Evolutionary conservation across 2,888 invertebrate species (phyloP), one percentile per base, ranked within the genome.

Genomic region (Drosophila setosimentum): DNA sequence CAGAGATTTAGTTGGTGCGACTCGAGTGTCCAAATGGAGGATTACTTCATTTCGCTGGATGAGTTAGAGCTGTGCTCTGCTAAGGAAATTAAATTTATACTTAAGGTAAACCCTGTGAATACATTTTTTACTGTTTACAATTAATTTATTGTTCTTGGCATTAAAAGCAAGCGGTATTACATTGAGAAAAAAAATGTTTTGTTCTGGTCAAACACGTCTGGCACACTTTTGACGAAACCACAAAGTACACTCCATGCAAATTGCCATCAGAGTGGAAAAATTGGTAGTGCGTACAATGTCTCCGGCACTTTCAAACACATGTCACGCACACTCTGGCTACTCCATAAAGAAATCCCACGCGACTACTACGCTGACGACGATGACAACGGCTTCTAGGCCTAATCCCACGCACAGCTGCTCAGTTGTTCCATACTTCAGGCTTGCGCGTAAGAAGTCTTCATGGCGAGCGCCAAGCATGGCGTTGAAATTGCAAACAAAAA

Each of bases 271-370:
- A 50, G 49, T 29, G 50, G 54, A 61, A 53, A 54, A 76, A 59
- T 59, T 80, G 45, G 60, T 54, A 58, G 57, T 61, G 53, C 57
- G 53, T 48, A 58, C 73, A 42, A 30, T 30, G 57, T 60, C 69
- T 54, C 40, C 53, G 10, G 40, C 62, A 73, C 77, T 82, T 82
- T 66, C 53, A 69, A 73, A 85, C 85, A 85, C 85, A 85, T 84
- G 85, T 89, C 85, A 85, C 89, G 89, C 87, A 84, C 89, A 72
- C 30, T 62, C 53, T 29, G 58, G 10, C 30, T 24, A 60, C 57
- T 53, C 63, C 65, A n/a, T 69, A 8, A 37, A 16, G 30, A 60
- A 73, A 68, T 74, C 84, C 87, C 75, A 87, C 89, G 74, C 76
- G 11, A 42, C 29, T 2, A 29, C 27, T 2, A 29, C 27, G 53